Evolutionary conservation across 2,888 invertebrate genomes (phyloP), one percentile per base, ranked within the genome.

Genomic region (Rhyacophila evoluta): DNA sequence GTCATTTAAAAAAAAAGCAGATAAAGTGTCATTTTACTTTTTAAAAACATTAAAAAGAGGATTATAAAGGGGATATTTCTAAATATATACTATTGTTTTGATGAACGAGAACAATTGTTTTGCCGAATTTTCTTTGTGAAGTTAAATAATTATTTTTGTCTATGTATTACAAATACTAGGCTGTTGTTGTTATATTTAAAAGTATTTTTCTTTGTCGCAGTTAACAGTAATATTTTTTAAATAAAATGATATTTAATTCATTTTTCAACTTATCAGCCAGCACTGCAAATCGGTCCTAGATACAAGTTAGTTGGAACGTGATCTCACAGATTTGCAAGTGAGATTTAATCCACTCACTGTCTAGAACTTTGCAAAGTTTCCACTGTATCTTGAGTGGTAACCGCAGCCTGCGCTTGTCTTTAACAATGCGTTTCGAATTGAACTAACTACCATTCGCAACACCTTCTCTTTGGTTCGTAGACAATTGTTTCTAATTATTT

Each of bases 281-380:
- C 55, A 19, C 55, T 55, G 55, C 6, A 19, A 8, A 55, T 55
- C 55, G 19, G 10, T 2, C 3, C 55, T 10, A 27, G n/a, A 68
- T 11, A 70, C 38, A 69, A 75, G 70, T 38, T 55, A 76, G 29
- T 55, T 2, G 55, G 25, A 55, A 77, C 67, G 39, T 72, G 72
- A 69, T 36, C 41, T 28, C 70, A 19, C 37, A 70, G 76, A 81
- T 81, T 81, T 79, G 81, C 79, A 81, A 81, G 77, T 78, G 77
- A 79, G 79, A 81, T 79, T 81, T 79, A 81, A 81, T 79, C 74
- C 71, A 11, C 55, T 29, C 69, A 36, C 79, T 71, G 74, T 76
- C 79, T 81, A 75, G 73, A 77, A 75, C 74, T 81, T 28, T 67
- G 68, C 79, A 77, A 77, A 72, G 75, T 72, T 74, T 33, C 25